These are phyloP conservation scores for Andrena marginata DNA, from an alignment of 2,888 invertebrate species.

Conservation along the genomic window DNA sequence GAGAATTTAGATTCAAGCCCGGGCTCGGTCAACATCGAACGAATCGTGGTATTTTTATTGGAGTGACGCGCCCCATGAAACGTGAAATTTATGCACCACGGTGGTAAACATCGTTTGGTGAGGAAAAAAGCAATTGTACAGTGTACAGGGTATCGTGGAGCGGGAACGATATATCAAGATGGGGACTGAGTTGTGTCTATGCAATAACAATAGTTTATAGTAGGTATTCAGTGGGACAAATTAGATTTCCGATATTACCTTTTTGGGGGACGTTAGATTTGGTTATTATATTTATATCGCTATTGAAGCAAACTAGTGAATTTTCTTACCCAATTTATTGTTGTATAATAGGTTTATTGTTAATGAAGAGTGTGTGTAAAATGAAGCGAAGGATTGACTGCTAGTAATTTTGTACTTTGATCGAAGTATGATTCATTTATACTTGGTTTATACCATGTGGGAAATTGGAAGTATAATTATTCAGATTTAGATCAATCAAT, in stretches of 20 bases:
- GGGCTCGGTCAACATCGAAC: background rate
- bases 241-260: background rate
- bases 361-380: background rate
- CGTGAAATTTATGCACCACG: background rate
- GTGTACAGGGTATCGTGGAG: background rate
- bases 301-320: background rate
- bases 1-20: slow-evolving; percentile 11
- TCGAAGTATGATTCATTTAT: background rate
- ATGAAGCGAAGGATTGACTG: background rate
- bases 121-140: background rate
- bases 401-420: background rate
- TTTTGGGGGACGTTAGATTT: background rate
- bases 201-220: no score
- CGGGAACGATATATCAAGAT: background rate
- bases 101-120: background rate
- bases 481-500: background rate
- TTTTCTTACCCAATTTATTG: no score
- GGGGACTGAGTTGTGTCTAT: background rate
- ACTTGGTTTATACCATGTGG: background rate
- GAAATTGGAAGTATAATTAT: background rate
- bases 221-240: no score
- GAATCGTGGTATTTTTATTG: slow-evolving; percentile 25
- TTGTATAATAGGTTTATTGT: no score
- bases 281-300: background rate
- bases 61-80: slow-evolving; percentile 14